phyloP scores from a whole-genome alignment of 2,797 vertebrate genomes.

The Etheostoma perlongum region DNA sequence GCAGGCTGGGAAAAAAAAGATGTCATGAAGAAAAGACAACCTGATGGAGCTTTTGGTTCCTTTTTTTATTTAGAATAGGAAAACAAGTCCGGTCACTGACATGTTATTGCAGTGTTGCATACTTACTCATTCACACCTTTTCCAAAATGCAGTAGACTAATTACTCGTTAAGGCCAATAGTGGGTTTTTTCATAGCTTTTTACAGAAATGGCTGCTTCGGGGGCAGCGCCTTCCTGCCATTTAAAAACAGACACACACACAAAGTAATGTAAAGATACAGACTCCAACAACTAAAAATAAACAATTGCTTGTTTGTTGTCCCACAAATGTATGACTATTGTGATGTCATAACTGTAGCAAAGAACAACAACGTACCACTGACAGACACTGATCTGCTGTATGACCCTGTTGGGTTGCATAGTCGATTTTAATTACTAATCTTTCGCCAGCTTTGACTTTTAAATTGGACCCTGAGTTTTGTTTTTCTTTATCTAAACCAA shows the following conservation, averaged over 20 bases:
- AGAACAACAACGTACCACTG: slow-evolving; percentile 1
- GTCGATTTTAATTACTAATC: slow-evolving; percentile 46
- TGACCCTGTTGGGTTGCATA: slow-evolving; percentile 70
- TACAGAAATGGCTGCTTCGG: slow-evolving; percentile 61
- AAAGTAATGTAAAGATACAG: slow-evolving; percentile 31
- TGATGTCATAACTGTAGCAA: not conserved
- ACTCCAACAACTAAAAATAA: slow-evolving; percentile 29
- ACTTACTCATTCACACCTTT: slow-evolving; percentile 79
- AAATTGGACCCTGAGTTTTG: slow-evolving; percentile 62
- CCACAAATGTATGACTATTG: slow-evolving; percentile 1
- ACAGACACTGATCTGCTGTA: slow-evolving; percentile 39
- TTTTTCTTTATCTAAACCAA: not conserved
- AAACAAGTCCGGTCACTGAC: slow-evolving; percentile 76
- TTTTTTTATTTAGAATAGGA: slow-evolving; percentile 82
- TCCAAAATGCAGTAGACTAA: slow-evolving; percentile 76
- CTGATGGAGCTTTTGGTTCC: slow-evolving; percentile 25
- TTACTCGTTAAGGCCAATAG: slow-evolving; percentile 83
- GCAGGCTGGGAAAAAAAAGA: not conserved
- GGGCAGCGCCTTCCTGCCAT: slow-evolving; percentile 52
- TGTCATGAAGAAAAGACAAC: slow-evolving; percentile 52
- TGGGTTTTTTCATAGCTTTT: slow-evolving; percentile 67
- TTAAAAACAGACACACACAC: slow-evolving; percentile 43
- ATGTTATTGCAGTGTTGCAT: slow-evolving; percentile 83
- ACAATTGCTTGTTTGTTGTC: slow-evolving; percentile 26
- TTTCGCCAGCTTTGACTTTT: slow-evolving; percentile 33